A percentile compares a stretch with the other conserved stretches of the same genome.
Conservation (phyloP, 2,113 vertebrate genomes). For the Aptenodytes forsteri region DNA sequence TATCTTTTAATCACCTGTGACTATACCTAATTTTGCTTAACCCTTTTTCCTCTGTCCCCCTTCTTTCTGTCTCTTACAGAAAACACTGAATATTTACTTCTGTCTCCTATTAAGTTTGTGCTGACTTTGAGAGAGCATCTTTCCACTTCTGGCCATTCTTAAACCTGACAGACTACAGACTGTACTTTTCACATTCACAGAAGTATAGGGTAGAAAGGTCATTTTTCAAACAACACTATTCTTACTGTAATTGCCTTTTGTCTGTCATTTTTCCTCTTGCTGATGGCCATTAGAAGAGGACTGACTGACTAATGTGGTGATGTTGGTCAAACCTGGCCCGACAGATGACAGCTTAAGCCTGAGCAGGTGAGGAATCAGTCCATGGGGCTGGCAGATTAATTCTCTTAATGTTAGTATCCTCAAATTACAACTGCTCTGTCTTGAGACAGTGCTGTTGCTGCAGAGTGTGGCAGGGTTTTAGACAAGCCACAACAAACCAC, state of each 20-base stretch:
- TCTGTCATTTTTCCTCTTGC: conserved; percentile 22
- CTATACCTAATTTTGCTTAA: background rate
- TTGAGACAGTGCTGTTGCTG: background rate
- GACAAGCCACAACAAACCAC: background rate
- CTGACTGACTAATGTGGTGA: background rate
- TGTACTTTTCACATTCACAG: background rate
- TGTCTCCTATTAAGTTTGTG: background rate
- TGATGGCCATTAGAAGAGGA: conserved; percentile 5
- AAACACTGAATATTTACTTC: background rate
- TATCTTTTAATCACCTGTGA: background rate
- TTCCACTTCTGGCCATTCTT: background rate
- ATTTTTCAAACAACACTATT: conserved; percentile 39
- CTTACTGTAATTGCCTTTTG: conserved; percentile 27
- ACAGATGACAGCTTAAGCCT: background rate
- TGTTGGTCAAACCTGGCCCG: background rate
- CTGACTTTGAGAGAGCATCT: background rate
- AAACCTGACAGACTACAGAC: background rate
- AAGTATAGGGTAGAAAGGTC: background rate
- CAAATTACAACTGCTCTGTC: background rate
- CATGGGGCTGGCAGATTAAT: background rate
- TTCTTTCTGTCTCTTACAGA: background rate
- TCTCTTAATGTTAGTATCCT: background rate
- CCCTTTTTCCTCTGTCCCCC: background rate
- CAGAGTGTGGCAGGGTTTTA: background rate
- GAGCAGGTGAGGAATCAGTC: background rate